Conservation (phyloP, 1,140 invertebrate species). For the Drosophila ogumai region DNA sequence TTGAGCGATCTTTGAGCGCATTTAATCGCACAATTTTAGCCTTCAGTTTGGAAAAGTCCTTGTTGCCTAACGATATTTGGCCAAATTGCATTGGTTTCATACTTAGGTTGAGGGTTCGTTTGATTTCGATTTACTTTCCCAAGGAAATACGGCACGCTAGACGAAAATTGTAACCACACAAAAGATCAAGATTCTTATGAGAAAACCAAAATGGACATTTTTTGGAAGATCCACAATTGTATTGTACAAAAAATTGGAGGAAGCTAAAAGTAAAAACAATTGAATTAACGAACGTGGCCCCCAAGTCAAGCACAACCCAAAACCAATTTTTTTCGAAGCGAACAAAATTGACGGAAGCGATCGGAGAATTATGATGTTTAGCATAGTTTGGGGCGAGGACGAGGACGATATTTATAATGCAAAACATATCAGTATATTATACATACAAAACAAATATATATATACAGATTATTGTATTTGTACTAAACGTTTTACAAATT, state of each 20-base stretch:
- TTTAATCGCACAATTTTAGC: slow-evolving; percentile 54
- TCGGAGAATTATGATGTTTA: slow-evolving; percentile 37
- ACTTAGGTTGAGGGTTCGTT: slow-evolving; percentile 56
- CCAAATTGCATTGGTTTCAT: slow-evolving; percentile 77
- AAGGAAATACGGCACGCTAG: slow-evolving; percentile 38
- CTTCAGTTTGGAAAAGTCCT: slow-evolving; percentile 39
- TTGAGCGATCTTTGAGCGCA: slow-evolving; percentile 48
- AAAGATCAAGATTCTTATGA: slow-evolving; percentile 68
- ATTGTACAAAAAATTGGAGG: slow-evolving; percentile 55
- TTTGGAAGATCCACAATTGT: slow-evolving; percentile 48
- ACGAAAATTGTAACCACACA: slow-evolving; percentile 38
- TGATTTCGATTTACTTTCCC: slow-evolving; percentile 53
- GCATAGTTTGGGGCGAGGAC: slow-evolving; percentile 38
- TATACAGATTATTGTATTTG: slow-evolving; percentile 79
- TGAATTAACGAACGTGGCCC: slow-evolving; percentile 20
- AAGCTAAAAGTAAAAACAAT: slow-evolving; percentile 15
- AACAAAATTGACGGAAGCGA: slow-evolving; percentile 39
- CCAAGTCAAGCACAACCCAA: slow-evolving; percentile 52
- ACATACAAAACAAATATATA: slow-evolving; percentile 64
- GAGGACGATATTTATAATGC: slow-evolving; percentile 77
- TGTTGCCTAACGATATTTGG: slow-evolving; percentile 64
- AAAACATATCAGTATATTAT: slow-evolving; percentile 79
- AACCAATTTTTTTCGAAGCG: slow-evolving; percentile 56
- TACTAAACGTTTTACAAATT: slow-evolving; percentile 84
- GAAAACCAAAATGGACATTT: slow-evolving; percentile 38